Conservation (phyloP, 1,140 invertebrate species). For the Macrotrachela quadricornifera region DNA sequence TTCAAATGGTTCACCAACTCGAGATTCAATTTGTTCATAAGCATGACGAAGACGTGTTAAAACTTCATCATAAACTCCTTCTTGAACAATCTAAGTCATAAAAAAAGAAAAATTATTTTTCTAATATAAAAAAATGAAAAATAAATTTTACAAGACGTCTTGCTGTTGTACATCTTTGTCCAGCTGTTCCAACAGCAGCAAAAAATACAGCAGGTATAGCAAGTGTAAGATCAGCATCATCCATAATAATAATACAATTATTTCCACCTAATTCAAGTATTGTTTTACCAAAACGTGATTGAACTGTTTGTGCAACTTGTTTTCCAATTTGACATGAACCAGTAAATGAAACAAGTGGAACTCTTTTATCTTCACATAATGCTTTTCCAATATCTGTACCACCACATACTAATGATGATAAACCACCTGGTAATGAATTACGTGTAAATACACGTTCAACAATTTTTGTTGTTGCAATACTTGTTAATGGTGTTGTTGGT, state of each 20-base stretch:
- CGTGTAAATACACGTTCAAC: conserved; percentile 31
- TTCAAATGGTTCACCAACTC: conserved; percentile 76
- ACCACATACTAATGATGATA: conserved; percentile 65
- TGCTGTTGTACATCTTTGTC: conserved; percentile 59
- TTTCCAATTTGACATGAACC: conserved; percentile 53
- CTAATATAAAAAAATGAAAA: background rate
- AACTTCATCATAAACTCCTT: conserved; percentile 47
- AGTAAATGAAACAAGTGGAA: conserved; percentile 76
- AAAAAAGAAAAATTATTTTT: conserved; percentile 6
- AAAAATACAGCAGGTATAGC: conserved; percentile 50
- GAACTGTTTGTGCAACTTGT: conserved; percentile 63
- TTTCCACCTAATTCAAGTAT: conserved; percentile 88
- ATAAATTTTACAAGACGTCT: conserved; percentile 25
- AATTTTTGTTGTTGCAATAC: conserved; percentile 64
- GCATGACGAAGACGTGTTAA: conserved; percentile 50
- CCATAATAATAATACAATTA: conserved; percentile 50
- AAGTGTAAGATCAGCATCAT: conserved; percentile 30
- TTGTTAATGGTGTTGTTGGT: conserved; percentile 63
- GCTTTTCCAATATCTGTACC: conserved; percentile 58
- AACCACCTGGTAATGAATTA: conserved; percentile 64
- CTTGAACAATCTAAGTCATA: conserved; percentile 30
- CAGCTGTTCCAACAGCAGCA: conserved; percentile 84
- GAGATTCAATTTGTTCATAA: conserved; percentile 43
- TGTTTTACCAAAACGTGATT: conserved; percentile 64
- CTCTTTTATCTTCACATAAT: conserved; percentile 54